Base-by-base conservation (phyloP, 23 tunicate species). In the Oikopleura vanhoeffeni region DNA sequence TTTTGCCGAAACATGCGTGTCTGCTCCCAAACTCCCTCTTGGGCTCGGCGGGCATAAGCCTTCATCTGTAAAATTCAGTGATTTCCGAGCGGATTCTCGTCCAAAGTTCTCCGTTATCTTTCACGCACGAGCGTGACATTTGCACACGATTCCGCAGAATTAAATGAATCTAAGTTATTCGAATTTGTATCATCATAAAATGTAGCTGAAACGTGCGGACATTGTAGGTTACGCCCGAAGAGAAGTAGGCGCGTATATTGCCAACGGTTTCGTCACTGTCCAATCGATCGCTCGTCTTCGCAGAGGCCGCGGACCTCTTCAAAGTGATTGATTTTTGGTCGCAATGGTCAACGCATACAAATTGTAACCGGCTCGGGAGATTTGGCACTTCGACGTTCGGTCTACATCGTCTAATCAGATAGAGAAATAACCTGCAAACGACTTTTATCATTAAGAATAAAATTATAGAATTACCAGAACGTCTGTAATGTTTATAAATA, bases 111-210 rank as follows among this genome's bases (percentile, higher is more conserved):
- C 98, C 57, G 90, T 89, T 0, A 41, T 79, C 41, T 83, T 93
- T 27, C 90, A 94, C 1, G 98, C 98, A 30, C 98, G 84, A 41
- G 98, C 98, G 3, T 84, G 91, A 41, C 98, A 93, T 0, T 90
- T 85, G 40, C 90, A 83, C 40, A 94, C 76, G 79, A 91, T 89
- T 35, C 39, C 57, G 87, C 86, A 85, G 90, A 93, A 89, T 90
- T 89, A 40, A 93, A 89, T 85, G 94, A 89, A 84, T 93, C 98
- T 87, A 93, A 76, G 0, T 94, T 93, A 39, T 89, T 93, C 2
- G 82, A 40, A 83, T 90, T 93, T 39, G 90, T 85, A 40, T 86
- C 91, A 67, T 94, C 90, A 87, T 89, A 89, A 64, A 93, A 93
- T 0, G 98, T 93, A 71, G 83, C 24, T 87, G 88, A 39, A 93